A percentile compares a stretch with the other conserved stretches of the same genome.
Evolutionary conservation across 2,888 invertebrate genomes (phyloP).

Genomic region (Anorthoa munda): DNA sequence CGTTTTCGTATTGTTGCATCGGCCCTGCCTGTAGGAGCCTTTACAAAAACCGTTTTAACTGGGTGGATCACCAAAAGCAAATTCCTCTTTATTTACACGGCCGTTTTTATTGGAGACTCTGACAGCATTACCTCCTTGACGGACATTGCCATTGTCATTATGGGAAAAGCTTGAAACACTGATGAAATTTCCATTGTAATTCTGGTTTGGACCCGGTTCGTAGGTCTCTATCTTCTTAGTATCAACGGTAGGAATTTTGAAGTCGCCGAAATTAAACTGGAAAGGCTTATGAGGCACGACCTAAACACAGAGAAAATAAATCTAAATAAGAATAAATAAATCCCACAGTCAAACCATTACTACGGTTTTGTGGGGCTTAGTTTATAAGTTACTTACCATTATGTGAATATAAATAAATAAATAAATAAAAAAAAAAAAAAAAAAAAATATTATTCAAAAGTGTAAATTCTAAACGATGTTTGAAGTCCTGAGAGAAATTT

Average conservation of each 20-base stretch:
- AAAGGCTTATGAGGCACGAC: slow-evolving; percentile 9
- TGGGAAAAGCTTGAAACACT: not conserved
- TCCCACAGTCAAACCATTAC: no score
- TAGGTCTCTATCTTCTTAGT: slow-evolving; percentile 32
- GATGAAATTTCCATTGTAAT: slow-evolving; percentile 1
- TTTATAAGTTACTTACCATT: no score
- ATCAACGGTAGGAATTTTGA: slow-evolving; percentile 1
- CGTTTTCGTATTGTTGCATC: not conserved
- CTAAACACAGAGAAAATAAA: slow-evolving; percentile 27
- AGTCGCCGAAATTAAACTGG: not conserved
- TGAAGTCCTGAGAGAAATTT: no score
- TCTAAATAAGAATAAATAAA: no score
- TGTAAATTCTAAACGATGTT: no score
- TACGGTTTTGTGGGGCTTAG: no score
- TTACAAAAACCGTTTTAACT: not conserved
- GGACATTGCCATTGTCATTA: slow-evolving; percentile 44
- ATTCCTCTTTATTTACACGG: slow-evolving; percentile 9
- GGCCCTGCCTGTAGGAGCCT: not conserved
- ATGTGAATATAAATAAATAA: no score
- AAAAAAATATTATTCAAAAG: no score
- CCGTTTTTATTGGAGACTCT: slow-evolving; percentile 51
- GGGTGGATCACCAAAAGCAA: not conserved
- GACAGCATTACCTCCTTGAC: slow-evolving; percentile 24
- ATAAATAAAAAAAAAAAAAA: no score
- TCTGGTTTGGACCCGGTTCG: slow-evolving; percentile 31